phyloP scores from a whole-genome alignment of 2,888 invertebrate genomes.

The Agrochola circellaris region DNA sequence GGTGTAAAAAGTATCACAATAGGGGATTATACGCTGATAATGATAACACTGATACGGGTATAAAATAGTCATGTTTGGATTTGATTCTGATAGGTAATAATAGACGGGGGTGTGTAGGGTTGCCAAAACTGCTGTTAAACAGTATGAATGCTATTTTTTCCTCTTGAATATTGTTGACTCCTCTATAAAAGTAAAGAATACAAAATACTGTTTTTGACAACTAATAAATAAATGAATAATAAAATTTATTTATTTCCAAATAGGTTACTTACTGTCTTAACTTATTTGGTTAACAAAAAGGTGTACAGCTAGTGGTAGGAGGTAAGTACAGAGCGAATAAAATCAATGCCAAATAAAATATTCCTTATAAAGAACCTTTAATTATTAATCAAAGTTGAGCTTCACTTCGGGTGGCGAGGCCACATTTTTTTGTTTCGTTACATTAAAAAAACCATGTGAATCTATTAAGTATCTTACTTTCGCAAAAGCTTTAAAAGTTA shows the following conservation, averaged over 20 bases:
- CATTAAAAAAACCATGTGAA: background rate
- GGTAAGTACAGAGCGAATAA: too few species aligned
- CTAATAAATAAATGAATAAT: too few species aligned
- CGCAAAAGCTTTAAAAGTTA: background rate
- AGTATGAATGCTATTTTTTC: background rate
- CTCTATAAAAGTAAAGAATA: background rate
- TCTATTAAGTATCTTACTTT: too few species aligned
- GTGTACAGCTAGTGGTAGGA: too few species aligned
- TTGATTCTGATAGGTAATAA: slow-evolving; percentile 17
- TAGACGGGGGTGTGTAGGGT: slow-evolving; percentile 13
- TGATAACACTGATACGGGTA: slow-evolving; percentile 34
- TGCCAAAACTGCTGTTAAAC: background rate
- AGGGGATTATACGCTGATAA: slow-evolving; percentile 43
- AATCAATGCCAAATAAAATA: too few species aligned
- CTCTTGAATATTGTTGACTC: background rate
- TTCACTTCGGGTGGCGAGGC: background rate
- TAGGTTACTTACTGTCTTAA: too few species aligned
- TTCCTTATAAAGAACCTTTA: background rate
- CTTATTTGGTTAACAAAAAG: too few species aligned
- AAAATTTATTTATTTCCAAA: too few species aligned
- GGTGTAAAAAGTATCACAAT: slow-evolving; percentile 53
- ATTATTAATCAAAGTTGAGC: background rate
- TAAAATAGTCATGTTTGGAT: slow-evolving; percentile 35
- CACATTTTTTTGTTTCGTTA: background rate
- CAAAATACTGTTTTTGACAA: background rate